Percentiles rank a stretch among this genome's conserved stretches.
Evolutionary conservation across 92 coral and sea anemone genomes (phyloP).

Genomic region (Diadumene lineata): DNA sequence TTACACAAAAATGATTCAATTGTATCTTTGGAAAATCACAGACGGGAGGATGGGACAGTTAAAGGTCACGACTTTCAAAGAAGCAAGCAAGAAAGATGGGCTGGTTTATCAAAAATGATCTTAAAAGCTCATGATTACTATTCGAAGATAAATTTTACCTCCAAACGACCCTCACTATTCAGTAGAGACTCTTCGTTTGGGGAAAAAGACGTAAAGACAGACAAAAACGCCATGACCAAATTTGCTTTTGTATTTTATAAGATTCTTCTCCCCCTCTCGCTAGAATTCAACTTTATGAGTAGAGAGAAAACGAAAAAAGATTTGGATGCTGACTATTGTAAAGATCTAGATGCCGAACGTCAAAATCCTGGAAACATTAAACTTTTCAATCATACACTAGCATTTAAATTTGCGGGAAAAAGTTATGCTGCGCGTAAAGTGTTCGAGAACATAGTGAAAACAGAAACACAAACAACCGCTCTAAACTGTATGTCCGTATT

Average conservation of each 20-base stretch:
- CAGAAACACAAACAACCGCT: background rate
- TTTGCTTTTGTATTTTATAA: slow-evolving; percentile 23
- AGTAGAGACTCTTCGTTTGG: slow-evolving; percentile 7
- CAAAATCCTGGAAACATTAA: background rate
- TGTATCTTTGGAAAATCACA: background rate
- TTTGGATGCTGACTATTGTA: slow-evolving; percentile 3
- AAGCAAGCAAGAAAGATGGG: background rate
- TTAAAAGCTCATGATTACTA: background rate
- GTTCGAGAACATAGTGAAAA: background rate
- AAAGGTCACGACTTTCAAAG: background rate
- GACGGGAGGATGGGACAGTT: background rate
- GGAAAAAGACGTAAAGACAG: background rate
- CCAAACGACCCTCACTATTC: background rate
- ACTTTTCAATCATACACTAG: too few species aligned
- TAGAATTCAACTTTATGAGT: slow-evolving; percentile 33
- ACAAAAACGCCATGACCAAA: background rate
- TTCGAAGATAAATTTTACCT: background rate
- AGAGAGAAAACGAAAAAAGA: background rate
- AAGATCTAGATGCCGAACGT: background rate
- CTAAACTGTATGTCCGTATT: background rate
- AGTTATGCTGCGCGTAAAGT: background rate
- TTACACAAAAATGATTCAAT: background rate
- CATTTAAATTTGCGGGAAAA: background rate
- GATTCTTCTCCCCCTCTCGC: slow-evolving; percentile 40
- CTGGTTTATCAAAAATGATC: background rate